Percentiles rank a stretch among this genome's conserved stretches.
These are phyloP conservation scores for Eupithecia abbreviata DNA, from an alignment of 2,888 invertebrate species.

Conservation along the genomic window DNA sequence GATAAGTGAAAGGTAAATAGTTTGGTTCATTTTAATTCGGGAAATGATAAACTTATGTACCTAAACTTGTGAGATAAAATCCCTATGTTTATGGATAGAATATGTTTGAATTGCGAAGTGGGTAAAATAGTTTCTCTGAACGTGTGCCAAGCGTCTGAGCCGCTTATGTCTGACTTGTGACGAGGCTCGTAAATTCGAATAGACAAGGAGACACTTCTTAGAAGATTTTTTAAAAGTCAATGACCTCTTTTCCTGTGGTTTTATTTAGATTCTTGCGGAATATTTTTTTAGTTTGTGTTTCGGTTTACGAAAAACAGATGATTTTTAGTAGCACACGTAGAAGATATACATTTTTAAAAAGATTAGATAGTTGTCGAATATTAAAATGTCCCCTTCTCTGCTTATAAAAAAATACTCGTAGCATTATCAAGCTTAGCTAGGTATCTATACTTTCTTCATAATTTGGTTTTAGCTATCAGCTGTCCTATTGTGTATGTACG, in stretches of 20 bases:
- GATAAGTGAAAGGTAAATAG: background rate
- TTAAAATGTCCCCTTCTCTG: too few species aligned
- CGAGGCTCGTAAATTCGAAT: conserved; percentile 32
- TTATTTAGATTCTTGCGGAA: conserved; percentile 7
- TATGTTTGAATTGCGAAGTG: conserved; percentile 15
- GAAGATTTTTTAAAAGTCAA: conserved; percentile 12
- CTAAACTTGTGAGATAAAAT: background rate
- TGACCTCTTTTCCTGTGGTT: conserved; percentile 7
- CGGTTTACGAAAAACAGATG: background rate
- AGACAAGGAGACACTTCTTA: conserved; percentile 23
- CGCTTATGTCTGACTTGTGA: conserved; percentile 35
- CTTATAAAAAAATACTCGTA: too few species aligned
- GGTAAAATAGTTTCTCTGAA: conserved; percentile 38
- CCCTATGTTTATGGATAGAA: conserved; percentile 1
- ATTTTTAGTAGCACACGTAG: background rate
- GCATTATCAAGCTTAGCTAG: too few species aligned
- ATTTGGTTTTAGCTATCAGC: too few species aligned
- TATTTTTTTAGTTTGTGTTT: background rate
- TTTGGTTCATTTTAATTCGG: background rate
- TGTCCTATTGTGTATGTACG: background rate
- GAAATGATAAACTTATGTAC: background rate
- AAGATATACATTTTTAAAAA: background rate
- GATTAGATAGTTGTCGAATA: too few species aligned
- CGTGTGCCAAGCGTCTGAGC: conserved; percentile 35
- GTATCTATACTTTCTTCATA: too few species aligned